phyloP scores from a whole-genome alignment of 2,113 vertebrate genomes.

The Ardeotis arabs region DNA sequence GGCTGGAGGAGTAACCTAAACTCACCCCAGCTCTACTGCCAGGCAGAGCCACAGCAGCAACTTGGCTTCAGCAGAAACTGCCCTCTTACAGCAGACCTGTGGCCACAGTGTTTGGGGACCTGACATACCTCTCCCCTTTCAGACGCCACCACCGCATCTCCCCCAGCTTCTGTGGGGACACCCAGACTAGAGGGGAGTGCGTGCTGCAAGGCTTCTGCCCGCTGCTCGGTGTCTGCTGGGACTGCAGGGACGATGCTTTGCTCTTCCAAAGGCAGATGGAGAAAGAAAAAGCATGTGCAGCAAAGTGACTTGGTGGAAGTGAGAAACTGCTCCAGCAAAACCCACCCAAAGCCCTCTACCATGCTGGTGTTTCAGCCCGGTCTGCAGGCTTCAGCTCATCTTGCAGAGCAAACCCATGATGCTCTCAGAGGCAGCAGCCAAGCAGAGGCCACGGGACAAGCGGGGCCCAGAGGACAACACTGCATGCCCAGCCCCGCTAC shows the following conservation, averaged over 20 bases:
- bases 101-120: neutral
- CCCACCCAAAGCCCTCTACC: neutral
- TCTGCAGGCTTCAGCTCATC: neutral
- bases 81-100: neutral
- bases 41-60: neutral
- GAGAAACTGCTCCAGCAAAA: neutral
- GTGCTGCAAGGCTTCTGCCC: neutral
- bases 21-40: neutral
- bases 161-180: neutral
- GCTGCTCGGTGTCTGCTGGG: neutral
- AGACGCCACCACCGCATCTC: too few species aligned
- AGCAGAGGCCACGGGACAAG: neutral
- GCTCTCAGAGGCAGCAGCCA: too few species aligned
- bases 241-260: neutral
- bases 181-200: rapidly evolving
- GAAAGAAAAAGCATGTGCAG: neutral
- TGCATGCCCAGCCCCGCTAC: neutral
- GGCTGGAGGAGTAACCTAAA: neutral
- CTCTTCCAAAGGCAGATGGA: neutral
- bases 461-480: neutral
- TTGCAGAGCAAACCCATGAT: neutral
- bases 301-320: neutral
- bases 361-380: neutral
- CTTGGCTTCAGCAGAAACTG: too few species aligned
- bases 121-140: neutral